Conservation (phyloP, 2,888 invertebrate species). For the Pristionchus japonicus region DNA sequence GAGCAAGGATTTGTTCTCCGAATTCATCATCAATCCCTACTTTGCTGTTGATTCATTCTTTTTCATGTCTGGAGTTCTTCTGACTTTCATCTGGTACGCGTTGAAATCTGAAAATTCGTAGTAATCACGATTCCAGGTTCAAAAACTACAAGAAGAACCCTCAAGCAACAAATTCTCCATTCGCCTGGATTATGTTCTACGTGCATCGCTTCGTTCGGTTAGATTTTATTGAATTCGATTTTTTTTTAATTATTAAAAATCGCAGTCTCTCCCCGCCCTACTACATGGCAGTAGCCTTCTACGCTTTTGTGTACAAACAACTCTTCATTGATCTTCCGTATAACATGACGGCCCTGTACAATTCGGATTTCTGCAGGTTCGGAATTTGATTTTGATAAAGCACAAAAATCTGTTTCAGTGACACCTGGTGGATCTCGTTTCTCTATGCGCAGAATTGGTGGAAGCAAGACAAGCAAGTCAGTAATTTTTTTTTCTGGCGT, state of each 20-base stretch:
- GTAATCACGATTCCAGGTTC: slow-evolving; percentile 49
- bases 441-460: slow-evolving; percentile 1
- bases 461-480: neutral
- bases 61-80: slow-evolving; percentile 57
- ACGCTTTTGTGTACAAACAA: neutral
- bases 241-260: no score
- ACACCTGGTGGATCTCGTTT: neutral
- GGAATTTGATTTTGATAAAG: neutral
- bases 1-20: slow-evolving; percentile 45
- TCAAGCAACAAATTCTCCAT: slow-evolving; percentile 31
- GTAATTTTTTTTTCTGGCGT: no score
- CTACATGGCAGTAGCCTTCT: neutral
- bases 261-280: neutral
- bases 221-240: no score
- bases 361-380: neutral
- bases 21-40: slow-evolving; percentile 55
- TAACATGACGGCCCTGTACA: neutral
- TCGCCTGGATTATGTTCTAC: slow-evolving; percentile 53
- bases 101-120: neutral
- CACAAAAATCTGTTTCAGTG: neutral
- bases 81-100: slow-evolving; percentile 41
- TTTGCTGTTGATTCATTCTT: slow-evolving; percentile 62
- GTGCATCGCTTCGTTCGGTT: slow-evolving; percentile 52
- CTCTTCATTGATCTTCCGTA: neutral
- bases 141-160: slow-evolving; percentile 49